phyloP scores from a whole-genome alignment of 2,797 vertebrate species.

The Leptodactylus fallax region DNA sequence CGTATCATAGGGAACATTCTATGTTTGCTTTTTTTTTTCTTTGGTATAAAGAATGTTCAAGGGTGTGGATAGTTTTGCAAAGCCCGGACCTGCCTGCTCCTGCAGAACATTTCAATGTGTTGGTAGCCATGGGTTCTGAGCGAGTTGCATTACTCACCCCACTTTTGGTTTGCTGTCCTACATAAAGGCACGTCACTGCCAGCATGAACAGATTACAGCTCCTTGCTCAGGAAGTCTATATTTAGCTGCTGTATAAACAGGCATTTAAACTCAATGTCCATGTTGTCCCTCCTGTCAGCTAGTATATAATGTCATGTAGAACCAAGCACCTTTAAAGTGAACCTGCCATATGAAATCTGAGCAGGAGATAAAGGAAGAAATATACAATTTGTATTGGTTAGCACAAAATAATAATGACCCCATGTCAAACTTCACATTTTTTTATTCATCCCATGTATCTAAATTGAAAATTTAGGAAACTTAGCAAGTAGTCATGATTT shows the following conservation, averaged over 20 bases:
- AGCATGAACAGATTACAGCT: constrained; percentile 23
- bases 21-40: background rate
- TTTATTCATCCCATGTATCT: background rate
- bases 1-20: background rate
- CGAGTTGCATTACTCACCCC: background rate
- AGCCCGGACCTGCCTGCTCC: too few relatives aligned
- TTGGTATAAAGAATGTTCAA: background rate
- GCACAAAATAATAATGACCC: background rate
- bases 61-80: background rate
- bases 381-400: background rate
- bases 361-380: background rate
- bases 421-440: background rate
- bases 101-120: background rate
- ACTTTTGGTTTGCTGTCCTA: background rate
- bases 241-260: constrained; percentile 51
- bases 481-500: background rate
- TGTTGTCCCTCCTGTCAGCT: background rate
- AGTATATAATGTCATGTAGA: background rate
- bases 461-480: background rate
- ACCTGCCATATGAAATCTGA: background rate
- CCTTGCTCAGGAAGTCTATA: constrained; percentile 50
- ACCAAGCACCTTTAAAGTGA: background rate
- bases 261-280: constrained; percentile 27
- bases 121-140: too few relatives aligned
- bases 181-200: background rate